These are phyloP conservation scores for Dasyurus viverrinus DNA, from an alignment of 2,113 vertebrate species.

Conservation along the genomic window DNA sequence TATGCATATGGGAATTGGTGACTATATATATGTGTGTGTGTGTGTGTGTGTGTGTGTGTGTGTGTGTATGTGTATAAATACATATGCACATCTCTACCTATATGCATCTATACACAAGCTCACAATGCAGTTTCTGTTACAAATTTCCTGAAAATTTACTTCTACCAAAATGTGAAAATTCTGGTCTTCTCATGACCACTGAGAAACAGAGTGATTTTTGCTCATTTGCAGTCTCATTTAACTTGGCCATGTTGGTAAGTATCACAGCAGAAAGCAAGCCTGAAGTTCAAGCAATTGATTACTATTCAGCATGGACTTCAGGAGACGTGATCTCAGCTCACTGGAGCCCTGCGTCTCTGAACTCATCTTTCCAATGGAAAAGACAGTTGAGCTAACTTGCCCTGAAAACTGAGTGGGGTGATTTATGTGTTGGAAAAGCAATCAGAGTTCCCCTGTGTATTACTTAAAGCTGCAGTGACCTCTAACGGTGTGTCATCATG, in stretches of 20 bases:
- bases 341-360: conserved; percentile 39
- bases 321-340: conserved; percentile 77
- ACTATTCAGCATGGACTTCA: conserved; percentile 68
- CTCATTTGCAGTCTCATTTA: conserved; percentile 48
- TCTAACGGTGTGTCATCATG: conserved; percentile 56
- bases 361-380: conserved; percentile 63
- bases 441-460: not conserved
- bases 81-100: not conserved
- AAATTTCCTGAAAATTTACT: conserved; percentile 64
- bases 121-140: conserved; percentile 13
- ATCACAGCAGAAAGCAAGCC: conserved; percentile 70
- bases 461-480: conserved; percentile 41
- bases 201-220: conserved; percentile 40
- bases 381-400: conserved; percentile 48
- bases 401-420: not conserved
- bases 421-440: conserved; percentile 54
- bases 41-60: too few relatives aligned
- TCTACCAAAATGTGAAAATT: conserved; percentile 35
- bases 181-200: not conserved
- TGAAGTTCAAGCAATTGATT: conserved; percentile 53
- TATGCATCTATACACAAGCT: not conserved
- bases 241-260: conserved; percentile 64
- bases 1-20: not conserved
- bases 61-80: too few relatives aligned
- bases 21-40: not conserved